Evolutionary conservation across 2,888 invertebrate genomes (phyloP).

Genomic region (Lithophane ornitopus): DNA sequence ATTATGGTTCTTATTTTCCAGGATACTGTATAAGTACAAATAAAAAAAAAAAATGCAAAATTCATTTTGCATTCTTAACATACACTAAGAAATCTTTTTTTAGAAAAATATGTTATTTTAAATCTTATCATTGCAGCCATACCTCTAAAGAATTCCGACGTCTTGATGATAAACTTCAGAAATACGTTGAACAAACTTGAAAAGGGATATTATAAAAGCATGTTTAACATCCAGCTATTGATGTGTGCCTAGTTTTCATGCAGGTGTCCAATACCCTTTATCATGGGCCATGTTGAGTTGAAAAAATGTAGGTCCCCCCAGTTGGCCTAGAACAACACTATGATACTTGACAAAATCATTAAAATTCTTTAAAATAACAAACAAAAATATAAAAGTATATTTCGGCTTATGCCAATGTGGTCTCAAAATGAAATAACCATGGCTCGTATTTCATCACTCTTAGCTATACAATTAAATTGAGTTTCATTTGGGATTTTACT

Average conservation of each 20-base stretch:
- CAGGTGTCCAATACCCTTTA: neutral
- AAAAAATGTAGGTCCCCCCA: neutral
- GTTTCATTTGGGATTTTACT: neutral
- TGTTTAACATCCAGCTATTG: neutral
- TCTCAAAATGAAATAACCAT: neutral
- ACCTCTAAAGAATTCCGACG: conserved; percentile 23
- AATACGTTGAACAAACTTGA: neutral
- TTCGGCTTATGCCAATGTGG: neutral
- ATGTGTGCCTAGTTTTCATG: neutral
- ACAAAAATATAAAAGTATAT: neutral
- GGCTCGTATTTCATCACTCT: neutral
- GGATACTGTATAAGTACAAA: neutral
- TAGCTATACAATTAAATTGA: neutral
- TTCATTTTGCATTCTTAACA: neutral
- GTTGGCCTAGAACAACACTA: neutral
- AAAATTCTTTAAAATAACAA: too few relatives aligned
- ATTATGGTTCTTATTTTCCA: neutral
- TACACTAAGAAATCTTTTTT: neutral
- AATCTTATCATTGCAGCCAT: conserved; percentile 41
- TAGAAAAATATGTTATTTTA: neutral
- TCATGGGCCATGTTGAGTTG: neutral
- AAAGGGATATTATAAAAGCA: neutral
- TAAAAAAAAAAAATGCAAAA: neutral
- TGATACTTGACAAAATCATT: too few relatives aligned
- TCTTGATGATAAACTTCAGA: conserved; percentile 51